Evolutionary conservation across 1,140 invertebrate species (phyloP).

Genomic region (Nixonia krombeini): DNA sequence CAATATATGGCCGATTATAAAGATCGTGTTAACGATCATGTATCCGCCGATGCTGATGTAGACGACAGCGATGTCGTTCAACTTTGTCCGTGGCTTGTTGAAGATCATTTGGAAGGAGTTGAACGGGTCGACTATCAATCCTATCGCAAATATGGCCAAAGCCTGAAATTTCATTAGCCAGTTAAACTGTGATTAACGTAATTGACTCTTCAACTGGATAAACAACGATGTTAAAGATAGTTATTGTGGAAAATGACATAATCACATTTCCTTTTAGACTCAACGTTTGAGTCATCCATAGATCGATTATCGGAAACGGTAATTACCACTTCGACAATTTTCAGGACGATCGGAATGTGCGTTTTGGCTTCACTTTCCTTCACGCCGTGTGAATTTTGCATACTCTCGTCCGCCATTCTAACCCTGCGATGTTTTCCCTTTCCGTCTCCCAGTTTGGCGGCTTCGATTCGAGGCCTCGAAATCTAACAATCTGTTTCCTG

Average conservation of each 20-base stretch:
- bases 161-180: constrained; percentile 65
- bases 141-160: constrained; percentile 70
- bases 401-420: constrained; percentile 68
- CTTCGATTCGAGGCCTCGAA: constrained; percentile 17
- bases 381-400: constrained; percentile 57
- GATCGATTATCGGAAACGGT: not conserved
- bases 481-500: constrained; percentile 21
- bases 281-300: not conserved
- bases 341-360: constrained; percentile 58
- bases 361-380: constrained; percentile 62
- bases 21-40: constrained; percentile 76
- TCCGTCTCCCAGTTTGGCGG: constrained; percentile 68
- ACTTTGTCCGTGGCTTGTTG: constrained; percentile 63
- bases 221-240: too few species aligned
- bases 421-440: constrained; percentile 65
- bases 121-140: constrained; percentile 73
- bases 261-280: constrained; percentile 1
- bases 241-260: too few species aligned
- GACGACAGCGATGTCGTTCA: constrained; percentile 74
- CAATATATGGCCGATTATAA: constrained; percentile 74
- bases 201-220: too few species aligned
- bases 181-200: not conserved
- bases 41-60: constrained; percentile 74
- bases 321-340: constrained; percentile 70
- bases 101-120: constrained; percentile 64